A percentile compares a stretch with the other conserved stretches of the same genome.
These are phyloP conservation scores for Progne subis DNA, from an alignment of 2,113 vertebrate species.

Conservation along the genomic window DNA sequence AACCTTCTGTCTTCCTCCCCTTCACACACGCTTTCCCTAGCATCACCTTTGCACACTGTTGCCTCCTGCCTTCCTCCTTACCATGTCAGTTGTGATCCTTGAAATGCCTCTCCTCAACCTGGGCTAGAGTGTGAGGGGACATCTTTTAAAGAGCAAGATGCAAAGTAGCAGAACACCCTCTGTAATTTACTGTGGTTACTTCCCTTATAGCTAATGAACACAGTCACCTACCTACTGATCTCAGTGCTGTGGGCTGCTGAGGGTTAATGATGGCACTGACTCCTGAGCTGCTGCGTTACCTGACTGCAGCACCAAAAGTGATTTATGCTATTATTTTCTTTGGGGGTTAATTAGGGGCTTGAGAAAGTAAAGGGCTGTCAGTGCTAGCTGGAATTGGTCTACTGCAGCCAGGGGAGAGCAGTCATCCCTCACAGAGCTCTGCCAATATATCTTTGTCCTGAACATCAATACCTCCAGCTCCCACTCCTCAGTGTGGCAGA, in stretches of 20 bases:
- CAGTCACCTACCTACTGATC: neutral
- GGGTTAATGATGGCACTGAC: conserved; percentile 22
- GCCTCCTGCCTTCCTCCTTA: neutral
- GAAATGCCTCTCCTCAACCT: neutral
- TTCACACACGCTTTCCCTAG: neutral
- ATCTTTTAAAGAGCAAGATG: neutral
- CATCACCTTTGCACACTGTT: neutral
- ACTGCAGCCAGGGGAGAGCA: neutral
- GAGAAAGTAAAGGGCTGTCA: conserved; percentile 59
- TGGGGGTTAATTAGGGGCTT: conserved; percentile 68
- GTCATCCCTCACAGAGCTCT: neutral
- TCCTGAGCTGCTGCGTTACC: neutral
- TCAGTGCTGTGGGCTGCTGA: neutral
- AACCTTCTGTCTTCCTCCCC: neutral
- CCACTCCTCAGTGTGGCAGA: neutral
- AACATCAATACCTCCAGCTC: neutral
- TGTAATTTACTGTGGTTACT: neutral
- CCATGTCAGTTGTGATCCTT: neutral
- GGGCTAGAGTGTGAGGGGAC: neutral
- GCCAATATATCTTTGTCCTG: neutral
- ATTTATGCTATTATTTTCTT: conserved; percentile 72
- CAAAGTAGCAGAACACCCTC: neutral
- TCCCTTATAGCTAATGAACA: neutral
- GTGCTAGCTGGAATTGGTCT: conserved; percentile 35
- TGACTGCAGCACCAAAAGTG: conserved; percentile 12